A percentile compares a stretch with the other conserved stretches of the same genome.
These are phyloP conservation scores for Tretioscincus oriximinensis DNA, from an alignment of 2,113 vertebrate genomes.

Conservation along the genomic window DNA sequence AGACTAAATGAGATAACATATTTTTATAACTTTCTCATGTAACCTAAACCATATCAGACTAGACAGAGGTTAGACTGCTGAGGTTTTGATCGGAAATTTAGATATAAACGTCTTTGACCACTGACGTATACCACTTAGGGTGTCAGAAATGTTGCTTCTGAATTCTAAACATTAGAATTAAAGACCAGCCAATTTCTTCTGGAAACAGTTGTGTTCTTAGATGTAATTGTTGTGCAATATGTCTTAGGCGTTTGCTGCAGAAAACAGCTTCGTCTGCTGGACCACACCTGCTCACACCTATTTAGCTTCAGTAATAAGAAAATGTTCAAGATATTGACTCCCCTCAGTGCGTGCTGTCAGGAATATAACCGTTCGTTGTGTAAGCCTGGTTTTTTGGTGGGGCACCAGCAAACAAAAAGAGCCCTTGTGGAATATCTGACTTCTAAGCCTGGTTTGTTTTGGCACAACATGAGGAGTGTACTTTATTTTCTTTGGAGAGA, in stretches of 20 bases:
- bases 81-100: slow-evolving; percentile 48
- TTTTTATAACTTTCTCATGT: slow-evolving; percentile 57
- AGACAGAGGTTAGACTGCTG: slow-evolving; percentile 49
- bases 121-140: slow-evolving; percentile 48
- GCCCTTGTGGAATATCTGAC: no score
- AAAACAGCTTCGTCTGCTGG: background rate
- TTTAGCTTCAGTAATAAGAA: background rate
- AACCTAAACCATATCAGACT: slow-evolving; percentile 60
- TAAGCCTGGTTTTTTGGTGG: no score
- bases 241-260: background rate
- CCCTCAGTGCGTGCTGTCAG: no score
- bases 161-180: slow-evolving; percentile 30
- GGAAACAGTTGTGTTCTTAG: slow-evolving; percentile 20
- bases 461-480: no score
- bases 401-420: no score
- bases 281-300: background rate
- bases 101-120: slow-evolving; percentile 43
- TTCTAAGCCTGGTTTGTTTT: no score
- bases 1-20: slow-evolving; percentile 60
- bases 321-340: background rate
- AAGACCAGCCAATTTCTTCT: slow-evolving; percentile 51
- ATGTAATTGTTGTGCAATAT: background rate
- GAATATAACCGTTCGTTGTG: no score
- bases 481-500: no score
- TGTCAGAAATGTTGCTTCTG: slow-evolving; percentile 37